Evolutionary conservation across 2,888 invertebrate genomes (phyloP).

Genomic region (Ophion ellenae): DNA sequence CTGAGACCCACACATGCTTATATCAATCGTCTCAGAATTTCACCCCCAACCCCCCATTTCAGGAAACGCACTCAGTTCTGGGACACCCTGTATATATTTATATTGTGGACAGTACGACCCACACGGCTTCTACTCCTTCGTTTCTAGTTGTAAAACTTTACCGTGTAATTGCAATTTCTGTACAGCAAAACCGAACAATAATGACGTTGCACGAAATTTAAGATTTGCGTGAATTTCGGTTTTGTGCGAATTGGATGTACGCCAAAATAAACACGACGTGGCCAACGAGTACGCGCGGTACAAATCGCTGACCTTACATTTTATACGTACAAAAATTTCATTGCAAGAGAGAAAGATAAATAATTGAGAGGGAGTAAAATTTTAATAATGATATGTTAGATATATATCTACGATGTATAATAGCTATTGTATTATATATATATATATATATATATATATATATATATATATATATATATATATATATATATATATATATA

Average conservation of each 20-base stretch:
- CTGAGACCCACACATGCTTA: too few species aligned
- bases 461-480: too few species aligned
- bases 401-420: constrained; percentile 37
- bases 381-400: constrained; percentile 55
- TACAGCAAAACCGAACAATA: constrained; percentile 68
- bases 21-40: too few species aligned
- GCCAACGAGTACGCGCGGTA: constrained; percentile 77
- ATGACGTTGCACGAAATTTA: constrained; percentile 57
- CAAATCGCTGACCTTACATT: constrained; percentile 81
- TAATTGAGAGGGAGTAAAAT: constrained; percentile 36
- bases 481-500: too few species aligned
- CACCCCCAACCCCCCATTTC: too few species aligned
- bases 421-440: too few species aligned
- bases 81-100: neutral
- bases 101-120: constrained; percentile 45
- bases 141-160: constrained; percentile 70
- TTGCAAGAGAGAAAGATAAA: constrained; percentile 11
- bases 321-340: constrained; percentile 49
- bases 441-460: too few species aligned
- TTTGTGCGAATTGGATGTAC: neutral
- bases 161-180: constrained; percentile 73
- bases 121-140: constrained; percentile 73
- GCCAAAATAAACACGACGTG: constrained; percentile 20
- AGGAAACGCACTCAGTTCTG: too few species aligned
- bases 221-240: constrained; percentile 48